phyloP scores from a whole-genome alignment of 1,140 invertebrate species.

The Drosophila bifasciata region DNA sequence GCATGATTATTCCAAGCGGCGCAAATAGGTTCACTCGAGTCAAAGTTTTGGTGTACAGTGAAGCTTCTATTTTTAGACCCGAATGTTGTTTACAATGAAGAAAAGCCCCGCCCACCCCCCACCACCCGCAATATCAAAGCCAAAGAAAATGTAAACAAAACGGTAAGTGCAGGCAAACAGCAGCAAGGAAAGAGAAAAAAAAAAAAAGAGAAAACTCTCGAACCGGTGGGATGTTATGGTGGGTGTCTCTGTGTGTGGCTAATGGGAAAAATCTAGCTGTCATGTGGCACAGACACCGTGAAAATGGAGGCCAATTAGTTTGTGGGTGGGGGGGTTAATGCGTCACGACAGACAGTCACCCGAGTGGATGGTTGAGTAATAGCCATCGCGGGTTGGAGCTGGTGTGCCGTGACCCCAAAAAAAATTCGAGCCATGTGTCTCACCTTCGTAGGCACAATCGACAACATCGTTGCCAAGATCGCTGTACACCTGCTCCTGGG shows the following conservation, averaged over 20 bases:
- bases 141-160: constrained; percentile 54
- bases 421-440: constrained; percentile 10
- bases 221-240: background rate
- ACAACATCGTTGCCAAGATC: constrained; percentile 95
- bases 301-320: background rate
- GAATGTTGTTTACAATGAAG: constrained; percentile 38
- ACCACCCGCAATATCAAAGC: constrained; percentile 31
- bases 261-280: constrained; percentile 23
- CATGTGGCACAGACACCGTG: constrained; percentile 11
- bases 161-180: constrained; percentile 39
- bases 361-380: constrained; percentile 13
- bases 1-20: constrained; percentile 41
- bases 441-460: constrained; percentile 94
- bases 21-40: constrained; percentile 16
- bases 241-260: constrained; percentile 25
- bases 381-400: background rate
- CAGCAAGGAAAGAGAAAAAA: constrained; percentile 27
- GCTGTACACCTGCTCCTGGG: constrained; percentile 93
- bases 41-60: constrained; percentile 16
- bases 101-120: too few species aligned
- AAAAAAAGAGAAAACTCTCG: too few species aligned
- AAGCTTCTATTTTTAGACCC: constrained; percentile 49
- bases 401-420: constrained; percentile 2
- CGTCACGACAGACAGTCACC: constrained; percentile 1
- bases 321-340: constrained; percentile 5